Evolutionary conservation across 1,140 invertebrate genomes (phyloP), one percentile per base, ranked within the genome.

Genomic region (Penaeus chinensis): DNA sequence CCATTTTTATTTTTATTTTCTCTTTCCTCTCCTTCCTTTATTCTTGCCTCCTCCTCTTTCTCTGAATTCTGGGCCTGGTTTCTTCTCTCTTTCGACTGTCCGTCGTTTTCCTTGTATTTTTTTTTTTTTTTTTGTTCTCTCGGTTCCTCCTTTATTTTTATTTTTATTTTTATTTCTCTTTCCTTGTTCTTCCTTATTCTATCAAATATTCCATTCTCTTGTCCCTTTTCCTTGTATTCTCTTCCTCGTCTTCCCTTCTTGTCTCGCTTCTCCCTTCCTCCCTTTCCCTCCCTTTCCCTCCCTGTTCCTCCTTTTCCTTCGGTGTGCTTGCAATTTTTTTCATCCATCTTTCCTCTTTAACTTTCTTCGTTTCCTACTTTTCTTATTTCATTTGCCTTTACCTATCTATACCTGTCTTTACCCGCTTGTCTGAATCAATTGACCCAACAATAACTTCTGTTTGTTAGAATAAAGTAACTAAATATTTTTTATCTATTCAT

Each of bases 321-420:
- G 10, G 69, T 74, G 24, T 24, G 32, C 32, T 69, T 24, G 22
- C 69, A 32, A 27, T 37, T 7, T 32, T n/a, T 74, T 54, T 5
- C 0, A 54, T 54, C 54, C 10, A 54, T 16, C 54, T 54, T 2
- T 54, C n/a, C 5, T 27, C 42, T 0, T 20, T 74, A 32, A 19
- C 24, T 74, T 0, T 20, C 24, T 19, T 37, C 18, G 32, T 37
- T 74, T 37, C 27, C 71, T 74, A 19, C 18, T 74, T 19, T 13
- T 13, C n/a, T 27, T 18, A 74, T 74, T 74, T 74, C 66, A 66
- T 87, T 87, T 69, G 65, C 82, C 80, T 82, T 71, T 71, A 37
- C 54, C 85, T 87, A 71, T 80, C 80, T 77, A 71, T 82, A 79
- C 82, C 24, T 74, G 20, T 37, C 37, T 11, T n/a, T 71, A n/a